Percentiles rank a stretch among this genome's conserved stretches.
Evolutionary conservation across 1,140 invertebrate genomes (phyloP).

Genomic region (Zaprionus capensis): DNA sequence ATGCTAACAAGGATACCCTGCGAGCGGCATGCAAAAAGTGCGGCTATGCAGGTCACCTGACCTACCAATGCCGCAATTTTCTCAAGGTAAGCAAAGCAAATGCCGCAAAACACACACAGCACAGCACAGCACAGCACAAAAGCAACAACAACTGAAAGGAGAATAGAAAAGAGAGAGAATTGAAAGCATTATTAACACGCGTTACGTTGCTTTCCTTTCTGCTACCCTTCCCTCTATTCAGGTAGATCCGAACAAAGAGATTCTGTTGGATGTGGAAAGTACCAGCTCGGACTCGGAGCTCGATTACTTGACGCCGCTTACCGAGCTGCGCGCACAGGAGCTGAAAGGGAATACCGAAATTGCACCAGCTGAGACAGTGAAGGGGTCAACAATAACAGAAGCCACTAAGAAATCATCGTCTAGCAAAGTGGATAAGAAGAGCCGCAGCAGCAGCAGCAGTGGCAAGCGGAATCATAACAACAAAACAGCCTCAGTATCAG

Average conservation of each 20-base stretch:
- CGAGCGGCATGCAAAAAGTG: slow-evolving; percentile 96
- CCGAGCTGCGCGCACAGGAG: slow-evolving; percentile 91
- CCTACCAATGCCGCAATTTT: slow-evolving; percentile 98
- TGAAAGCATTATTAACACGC: slow-evolving; percentile 16
- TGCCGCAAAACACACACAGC: slow-evolving; percentile 9
- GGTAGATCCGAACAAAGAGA: slow-evolving; percentile 93
- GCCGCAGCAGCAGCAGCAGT: slow-evolving; percentile 20
- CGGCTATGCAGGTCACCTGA: slow-evolving; percentile 97
- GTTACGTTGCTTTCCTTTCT: background rate
- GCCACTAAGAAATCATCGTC: slow-evolving; percentile 6
- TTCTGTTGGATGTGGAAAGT: slow-evolving; percentile 97
- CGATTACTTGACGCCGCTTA: slow-evolving; percentile 92
- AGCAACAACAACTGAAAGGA: background rate
- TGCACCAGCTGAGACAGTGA: slow-evolving; percentile 23
- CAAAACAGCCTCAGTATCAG: slow-evolving; percentile 20
- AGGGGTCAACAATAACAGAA: slow-evolving; percentile 25
- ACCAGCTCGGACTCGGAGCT: slow-evolving; percentile 95
- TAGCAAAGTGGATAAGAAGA: slow-evolving; percentile 44
- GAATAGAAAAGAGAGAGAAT: slow-evolving; percentile 1
- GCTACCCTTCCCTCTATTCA: slow-evolving; percentile 55
- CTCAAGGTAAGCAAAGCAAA: slow-evolving; percentile 90
- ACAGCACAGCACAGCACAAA: background rate
- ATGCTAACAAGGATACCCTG: slow-evolving; percentile 89
- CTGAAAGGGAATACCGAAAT: slow-evolving; percentile 86
- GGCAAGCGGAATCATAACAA: slow-evolving; percentile 27